Percentiles rank a stretch among this genome's conserved stretches.
phyloP scores from a whole-genome alignment of 2,888 invertebrate genomes.

The Cataglyphis rosenhaueri region DNA sequence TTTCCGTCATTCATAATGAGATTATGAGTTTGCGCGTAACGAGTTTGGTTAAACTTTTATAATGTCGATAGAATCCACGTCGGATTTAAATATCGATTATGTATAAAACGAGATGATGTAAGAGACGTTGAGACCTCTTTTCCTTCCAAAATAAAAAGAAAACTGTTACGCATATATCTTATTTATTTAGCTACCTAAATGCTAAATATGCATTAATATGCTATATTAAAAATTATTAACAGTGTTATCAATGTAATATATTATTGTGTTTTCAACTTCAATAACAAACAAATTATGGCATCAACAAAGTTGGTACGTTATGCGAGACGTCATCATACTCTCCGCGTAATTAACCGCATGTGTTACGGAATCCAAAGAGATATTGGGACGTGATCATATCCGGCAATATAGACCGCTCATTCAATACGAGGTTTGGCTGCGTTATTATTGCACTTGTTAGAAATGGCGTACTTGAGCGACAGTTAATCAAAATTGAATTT shows the following conservation, averaged over 20 bases:
- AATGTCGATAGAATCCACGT: constrained; percentile 60
- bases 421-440: constrained; percentile 58
- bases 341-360: constrained; percentile 65
- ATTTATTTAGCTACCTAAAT: not conserved
- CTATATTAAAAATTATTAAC: not conserved
- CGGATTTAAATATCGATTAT: constrained; percentile 37
- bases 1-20: constrained; percentile 44
- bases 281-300: not conserved
- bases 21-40: constrained; percentile 36
- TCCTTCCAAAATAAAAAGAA: constrained; percentile 2
- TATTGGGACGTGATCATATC: constrained; percentile 55
- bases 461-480: constrained; percentile 68
- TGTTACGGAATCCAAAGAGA: constrained; percentile 57
- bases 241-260: not conserved
- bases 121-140: not conserved
- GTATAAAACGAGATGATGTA: constrained; percentile 19
- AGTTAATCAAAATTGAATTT: constrained; percentile 73
- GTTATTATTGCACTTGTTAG: constrained; percentile 61
- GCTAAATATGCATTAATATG: not conserved
- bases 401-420: constrained; percentile 58
- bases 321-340: constrained; percentile 32
- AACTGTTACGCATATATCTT: not conserved
- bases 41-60: constrained; percentile 37
- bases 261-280: not conserved
- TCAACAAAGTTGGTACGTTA: constrained; percentile 33